Base-by-base conservation (phyloP, 2,888 invertebrate species). In the Drosophila aldrichi region DNA sequence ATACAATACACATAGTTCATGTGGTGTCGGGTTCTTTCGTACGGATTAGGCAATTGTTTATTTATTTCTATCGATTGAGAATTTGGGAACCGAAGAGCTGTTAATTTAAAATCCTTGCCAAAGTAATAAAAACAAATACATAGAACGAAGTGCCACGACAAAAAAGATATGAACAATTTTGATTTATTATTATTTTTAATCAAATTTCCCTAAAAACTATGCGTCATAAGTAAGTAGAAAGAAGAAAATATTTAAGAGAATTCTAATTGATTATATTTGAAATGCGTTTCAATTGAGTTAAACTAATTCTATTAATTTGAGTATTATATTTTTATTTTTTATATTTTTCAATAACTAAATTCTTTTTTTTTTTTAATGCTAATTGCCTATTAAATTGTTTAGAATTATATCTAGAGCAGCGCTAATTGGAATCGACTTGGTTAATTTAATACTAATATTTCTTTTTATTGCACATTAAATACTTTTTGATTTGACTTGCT, bases 51-150 rank as follows among this genome's bases (percentile, higher is more conserved):
- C 61, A 70, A 36, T 38, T 79, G 66, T 44, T 46, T 44, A 56
- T 48, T 65, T 75, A 60, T 48, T 66, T 56, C 62, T 38, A 56
- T 59, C 57, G 44, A 54, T 48, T 22, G 60, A 46, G 51, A 41
- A 51, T 25, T 65, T n/a, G 46, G 70, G 41, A 40, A 65, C 64
- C 64, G 79, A 70, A 65, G 51, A 77, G 40, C 40, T 76, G 76
- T 76, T 76, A 56, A 65, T 49, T 59, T 29, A 58, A 64, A 64
- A 48, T 49, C 44, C 34, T 58, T 58, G 46, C 73, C 44, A 61
- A 75, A 69, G 76, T 55, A 79, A 76, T 79, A 76, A 79, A 79
- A 69, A 22, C 38, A 65, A 78, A 68, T 63, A 63, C 36, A 52
- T 54, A 34, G 36, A 58, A 34, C 80, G 60, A 70, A 63, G 41